Conservation (phyloP, 2,797 vertebrate genomes). For the Microctenopoma lineatum region DNA sequence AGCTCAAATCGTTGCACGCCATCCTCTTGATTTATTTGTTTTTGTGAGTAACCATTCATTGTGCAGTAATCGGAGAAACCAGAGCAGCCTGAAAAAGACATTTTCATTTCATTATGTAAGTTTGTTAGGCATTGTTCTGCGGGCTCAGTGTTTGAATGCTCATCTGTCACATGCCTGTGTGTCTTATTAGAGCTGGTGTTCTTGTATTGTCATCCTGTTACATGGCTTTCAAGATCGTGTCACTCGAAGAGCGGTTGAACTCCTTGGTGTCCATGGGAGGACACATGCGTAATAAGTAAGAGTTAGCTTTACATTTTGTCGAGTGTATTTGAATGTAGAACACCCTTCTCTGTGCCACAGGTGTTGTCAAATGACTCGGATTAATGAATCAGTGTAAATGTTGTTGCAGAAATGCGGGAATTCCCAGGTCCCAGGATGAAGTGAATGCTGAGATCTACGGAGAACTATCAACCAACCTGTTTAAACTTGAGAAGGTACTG, state of each 20-base stretch:
- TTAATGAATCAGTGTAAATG: conserved; percentile 4
- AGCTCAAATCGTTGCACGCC: conserved; percentile 80
- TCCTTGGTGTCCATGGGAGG: conserved; percentile 83
- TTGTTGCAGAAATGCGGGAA: conserved; percentile 63
- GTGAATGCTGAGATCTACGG: conserved; percentile 74
- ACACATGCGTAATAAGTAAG: conserved; percentile 84
- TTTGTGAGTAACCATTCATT: conserved; percentile 85
- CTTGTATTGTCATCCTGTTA: conserved; percentile 93
- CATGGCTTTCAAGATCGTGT: conserved; percentile 92
- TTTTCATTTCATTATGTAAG: not conserved
- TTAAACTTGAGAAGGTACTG: conserved; percentile 79
- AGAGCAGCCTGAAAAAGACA: not conserved
- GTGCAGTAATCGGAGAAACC: conserved; percentile 11
- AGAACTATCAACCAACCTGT: conserved; percentile 79
- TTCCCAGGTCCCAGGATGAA: conserved; percentile 60
- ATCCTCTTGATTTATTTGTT: conserved; percentile 90
- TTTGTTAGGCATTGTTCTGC: not conserved
- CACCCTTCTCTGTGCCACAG: not conserved
- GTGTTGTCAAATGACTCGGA: not conserved
- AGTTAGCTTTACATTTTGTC: not conserved
- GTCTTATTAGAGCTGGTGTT: conserved; percentile 83
- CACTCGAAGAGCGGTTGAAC: conserved; percentile 89
- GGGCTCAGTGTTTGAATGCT: not conserved
- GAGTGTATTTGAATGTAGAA: not conserved
- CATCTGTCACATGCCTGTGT: conserved; percentile 4